Conservation (phyloP, 2,797 vertebrate genomes). For the Eulemur mongoz region DNA sequence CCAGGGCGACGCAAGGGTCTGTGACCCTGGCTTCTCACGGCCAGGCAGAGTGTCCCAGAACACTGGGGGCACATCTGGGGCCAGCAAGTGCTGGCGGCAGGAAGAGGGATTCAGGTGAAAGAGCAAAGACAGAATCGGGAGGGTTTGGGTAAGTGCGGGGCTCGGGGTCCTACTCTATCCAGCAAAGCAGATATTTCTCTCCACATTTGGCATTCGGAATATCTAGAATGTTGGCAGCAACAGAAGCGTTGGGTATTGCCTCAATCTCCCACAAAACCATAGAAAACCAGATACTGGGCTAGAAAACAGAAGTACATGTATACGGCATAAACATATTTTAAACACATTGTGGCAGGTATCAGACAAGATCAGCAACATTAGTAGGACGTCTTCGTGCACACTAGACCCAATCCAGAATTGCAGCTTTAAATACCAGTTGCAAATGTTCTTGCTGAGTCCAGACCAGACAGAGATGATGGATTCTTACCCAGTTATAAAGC, state of each 20-base stretch:
- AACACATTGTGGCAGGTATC: conserved; percentile 26
- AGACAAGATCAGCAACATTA: conserved; percentile 31
- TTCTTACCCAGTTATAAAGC: conserved; percentile 77
- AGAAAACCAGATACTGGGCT: background rate
- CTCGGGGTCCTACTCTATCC: fast-evolving
- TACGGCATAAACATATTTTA: too few species aligned
- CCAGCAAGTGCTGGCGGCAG: fast-evolving
- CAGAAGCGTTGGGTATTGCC: fast-evolving
- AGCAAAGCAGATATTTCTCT: too few species aligned
- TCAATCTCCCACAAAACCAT: background rate
- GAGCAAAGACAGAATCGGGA: background rate
- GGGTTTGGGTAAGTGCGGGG: fast-evolving
- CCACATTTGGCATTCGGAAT: fast-evolving
- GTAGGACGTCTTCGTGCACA: conserved; percentile 56
- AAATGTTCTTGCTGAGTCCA: conserved; percentile 70
- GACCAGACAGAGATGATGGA: conserved; percentile 64
- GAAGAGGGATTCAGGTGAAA: background rate
- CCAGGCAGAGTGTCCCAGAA: background rate
- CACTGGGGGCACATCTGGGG: background rate
- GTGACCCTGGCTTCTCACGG: background rate
- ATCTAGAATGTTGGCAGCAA: too few species aligned
- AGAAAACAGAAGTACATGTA: background rate
- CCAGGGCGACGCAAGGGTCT: fast-evolving
- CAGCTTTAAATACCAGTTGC: conserved; percentile 65
- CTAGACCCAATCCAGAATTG: conserved; percentile 78